These are phyloP conservation scores for Atta colombica DNA, from an alignment of 1,140 invertebrate species.

Conservation along the genomic window DNA sequence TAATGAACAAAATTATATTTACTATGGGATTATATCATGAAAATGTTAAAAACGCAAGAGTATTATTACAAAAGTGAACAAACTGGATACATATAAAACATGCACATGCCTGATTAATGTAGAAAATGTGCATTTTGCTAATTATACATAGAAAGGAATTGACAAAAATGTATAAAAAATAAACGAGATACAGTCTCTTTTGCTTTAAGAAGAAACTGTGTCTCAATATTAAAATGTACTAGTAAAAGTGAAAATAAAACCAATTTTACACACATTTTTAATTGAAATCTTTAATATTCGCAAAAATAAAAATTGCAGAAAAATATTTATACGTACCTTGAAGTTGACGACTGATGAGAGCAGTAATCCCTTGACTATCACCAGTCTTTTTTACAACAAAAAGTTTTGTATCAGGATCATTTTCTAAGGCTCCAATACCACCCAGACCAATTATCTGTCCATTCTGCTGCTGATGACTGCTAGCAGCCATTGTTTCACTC, in stretches of 20 bases:
- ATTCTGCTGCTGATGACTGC: slow-evolving; percentile 90
- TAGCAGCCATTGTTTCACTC: slow-evolving; percentile 92
- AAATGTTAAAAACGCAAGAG: slow-evolving; percentile 16
- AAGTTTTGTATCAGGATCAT: slow-evolving; percentile 91
- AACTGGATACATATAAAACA: slow-evolving; percentile 12
- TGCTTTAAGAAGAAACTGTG: background rate
- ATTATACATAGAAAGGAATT: background rate
- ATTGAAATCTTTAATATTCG: background rate
- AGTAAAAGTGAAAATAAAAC: slow-evolving; percentile 7
- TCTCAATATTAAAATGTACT: slow-evolving; percentile 39
- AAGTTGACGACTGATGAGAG: slow-evolving; percentile 91
- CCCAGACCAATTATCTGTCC: slow-evolving; percentile 87
- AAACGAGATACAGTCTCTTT: background rate
- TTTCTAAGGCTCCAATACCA: slow-evolving; percentile 82
- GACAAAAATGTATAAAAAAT: slow-evolving; percentile 20
- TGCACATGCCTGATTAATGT: slow-evolving; percentile 40
- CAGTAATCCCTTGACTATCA: slow-evolving; percentile 92
- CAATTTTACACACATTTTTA: slow-evolving; percentile 4
- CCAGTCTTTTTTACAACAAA: slow-evolving; percentile 91
- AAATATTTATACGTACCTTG: slow-evolving; percentile 88
- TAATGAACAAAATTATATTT: slow-evolving; percentile 20
- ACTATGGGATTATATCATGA: background rate
- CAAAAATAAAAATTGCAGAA: background rate
- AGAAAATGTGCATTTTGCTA: slow-evolving; percentile 42
- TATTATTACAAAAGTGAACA: slow-evolving; percentile 27